Conservation (phyloP, 2,888 invertebrate species). For the Luperina testacea region DNA sequence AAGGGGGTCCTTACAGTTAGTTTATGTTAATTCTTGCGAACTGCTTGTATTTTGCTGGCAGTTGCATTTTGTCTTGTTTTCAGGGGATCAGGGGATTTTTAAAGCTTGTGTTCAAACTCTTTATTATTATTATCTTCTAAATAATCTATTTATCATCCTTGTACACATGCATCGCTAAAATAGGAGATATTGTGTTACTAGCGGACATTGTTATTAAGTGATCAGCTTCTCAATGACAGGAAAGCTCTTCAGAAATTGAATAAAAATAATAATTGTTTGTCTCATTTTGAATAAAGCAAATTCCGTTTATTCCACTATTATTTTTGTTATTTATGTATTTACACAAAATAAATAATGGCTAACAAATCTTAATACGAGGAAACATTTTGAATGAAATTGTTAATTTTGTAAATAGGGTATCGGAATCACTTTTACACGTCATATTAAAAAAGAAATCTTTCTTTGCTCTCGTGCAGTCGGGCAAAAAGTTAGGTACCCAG, state of each 20-base stretch:
- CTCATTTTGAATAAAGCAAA: neutral
- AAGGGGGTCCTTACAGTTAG: neutral
- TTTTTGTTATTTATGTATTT: neutral
- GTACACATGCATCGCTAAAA: neutral
- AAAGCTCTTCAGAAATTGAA: neutral
- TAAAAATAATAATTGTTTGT: neutral
- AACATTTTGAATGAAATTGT: neutral
- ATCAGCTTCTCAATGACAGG: neutral
- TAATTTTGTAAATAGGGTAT: neutral
- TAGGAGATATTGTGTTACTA: neutral
- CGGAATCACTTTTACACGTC: neutral
- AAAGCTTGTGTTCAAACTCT: too few relatives aligned
- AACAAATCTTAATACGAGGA: neutral
- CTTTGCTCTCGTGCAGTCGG: neutral
- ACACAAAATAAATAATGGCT: neutral
- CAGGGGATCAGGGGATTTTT: neutral
- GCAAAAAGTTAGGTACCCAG: neutral
- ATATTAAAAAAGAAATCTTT: neutral
- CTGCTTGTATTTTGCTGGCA: neutral
- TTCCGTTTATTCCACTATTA: too few relatives aligned
- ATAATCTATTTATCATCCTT: neutral
- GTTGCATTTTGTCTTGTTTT: neutral
- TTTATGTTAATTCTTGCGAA: neutral
- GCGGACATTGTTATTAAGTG: neutral
- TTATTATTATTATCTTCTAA: neutral